Percentiles rank a stretch among this genome's conserved stretches.
Evolutionary conservation across 1,140 invertebrate genomes (phyloP).

Genomic region (Drosophila pectinifera): DNA sequence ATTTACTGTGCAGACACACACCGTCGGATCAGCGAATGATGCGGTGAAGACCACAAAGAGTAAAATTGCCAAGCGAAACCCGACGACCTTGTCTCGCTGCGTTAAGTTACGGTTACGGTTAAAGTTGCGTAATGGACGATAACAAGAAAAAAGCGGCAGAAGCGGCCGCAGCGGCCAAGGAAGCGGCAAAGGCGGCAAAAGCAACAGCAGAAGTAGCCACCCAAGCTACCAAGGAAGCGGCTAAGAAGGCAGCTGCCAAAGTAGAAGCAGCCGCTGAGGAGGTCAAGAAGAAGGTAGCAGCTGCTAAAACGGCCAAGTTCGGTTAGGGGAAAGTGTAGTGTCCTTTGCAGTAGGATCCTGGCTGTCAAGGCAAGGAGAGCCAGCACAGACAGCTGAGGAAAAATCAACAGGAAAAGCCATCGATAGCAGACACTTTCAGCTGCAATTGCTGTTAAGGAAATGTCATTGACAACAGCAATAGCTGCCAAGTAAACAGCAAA

Average conservation of each 20-base stretch:
- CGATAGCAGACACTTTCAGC: conserved; percentile 12
- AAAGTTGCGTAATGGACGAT: conserved; percentile 63
- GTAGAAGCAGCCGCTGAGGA: neutral
- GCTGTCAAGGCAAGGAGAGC: conserved; percentile 8
- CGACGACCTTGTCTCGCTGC: conserved; percentile 68
- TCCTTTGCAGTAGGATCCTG: neutral
- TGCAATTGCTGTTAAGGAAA: conserved; percentile 4
- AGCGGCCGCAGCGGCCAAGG: neutral
- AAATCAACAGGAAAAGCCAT: conserved; percentile 2
- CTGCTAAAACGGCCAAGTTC: neutral
- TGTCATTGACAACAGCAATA: neutral
- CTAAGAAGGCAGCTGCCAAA: neutral
- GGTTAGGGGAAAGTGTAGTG: neutral
- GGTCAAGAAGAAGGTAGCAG: neutral
- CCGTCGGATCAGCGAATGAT: conserved; percentile 1
- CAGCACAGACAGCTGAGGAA: neutral
- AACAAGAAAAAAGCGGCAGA: conserved; percentile 20
- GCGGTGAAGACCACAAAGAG: conserved; percentile 22
- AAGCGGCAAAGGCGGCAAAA: neutral
- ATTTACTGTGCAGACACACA: conserved; percentile 9
- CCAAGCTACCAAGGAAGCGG: neutral
- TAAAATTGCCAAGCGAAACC: conserved; percentile 64
- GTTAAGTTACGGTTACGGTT: conserved; percentile 64
- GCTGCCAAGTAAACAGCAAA: conserved; percentile 5
- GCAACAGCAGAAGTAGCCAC: neutral